Percentiles rank a stretch among this genome's conserved stretches.
Conservation (phyloP, 1,140 invertebrate genomes). For the Atta cephalotes region DNA sequence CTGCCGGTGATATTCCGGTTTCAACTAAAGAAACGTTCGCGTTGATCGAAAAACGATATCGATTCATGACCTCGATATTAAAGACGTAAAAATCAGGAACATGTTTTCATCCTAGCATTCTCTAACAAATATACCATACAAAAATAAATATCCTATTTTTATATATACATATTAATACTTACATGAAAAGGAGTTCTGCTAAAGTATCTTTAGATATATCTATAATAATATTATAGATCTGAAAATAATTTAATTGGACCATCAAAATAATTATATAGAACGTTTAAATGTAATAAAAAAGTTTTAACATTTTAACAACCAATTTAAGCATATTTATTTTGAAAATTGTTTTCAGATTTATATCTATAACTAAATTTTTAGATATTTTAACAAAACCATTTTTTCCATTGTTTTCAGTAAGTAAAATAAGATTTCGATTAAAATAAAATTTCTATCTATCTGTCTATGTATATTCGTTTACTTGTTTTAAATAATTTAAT, state of each 20-base stretch:
- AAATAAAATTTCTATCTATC: not conserved
- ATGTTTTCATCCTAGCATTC: conserved; percentile 19
- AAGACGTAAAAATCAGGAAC: not conserved
- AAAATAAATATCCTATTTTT: not conserved
- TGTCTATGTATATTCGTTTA: not conserved
- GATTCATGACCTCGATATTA: conserved; percentile 28
- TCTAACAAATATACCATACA: conserved; percentile 4
- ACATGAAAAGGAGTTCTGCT: no score
- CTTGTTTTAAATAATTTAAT: not conserved
- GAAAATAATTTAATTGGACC: no score
- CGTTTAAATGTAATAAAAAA: no score
- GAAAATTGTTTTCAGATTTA: no score
- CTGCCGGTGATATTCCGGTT: conserved; percentile 55
- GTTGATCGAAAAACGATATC: conserved; percentile 57
- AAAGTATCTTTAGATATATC: no score
- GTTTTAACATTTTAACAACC: no score
- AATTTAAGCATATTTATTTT: no score
- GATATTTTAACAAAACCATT: no score
- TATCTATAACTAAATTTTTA: no score
- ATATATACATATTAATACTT: conserved; percentile 9
- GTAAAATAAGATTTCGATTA: not conserved
- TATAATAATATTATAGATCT: no score
- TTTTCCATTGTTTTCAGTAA: not conserved
- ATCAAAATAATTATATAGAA: no score
- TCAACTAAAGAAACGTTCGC: conserved; percentile 30